Percentiles rank a stretch among this genome's conserved stretches.
Conservation (phyloP, 1,140 invertebrate species). For the Drosophila lini region DNA sequence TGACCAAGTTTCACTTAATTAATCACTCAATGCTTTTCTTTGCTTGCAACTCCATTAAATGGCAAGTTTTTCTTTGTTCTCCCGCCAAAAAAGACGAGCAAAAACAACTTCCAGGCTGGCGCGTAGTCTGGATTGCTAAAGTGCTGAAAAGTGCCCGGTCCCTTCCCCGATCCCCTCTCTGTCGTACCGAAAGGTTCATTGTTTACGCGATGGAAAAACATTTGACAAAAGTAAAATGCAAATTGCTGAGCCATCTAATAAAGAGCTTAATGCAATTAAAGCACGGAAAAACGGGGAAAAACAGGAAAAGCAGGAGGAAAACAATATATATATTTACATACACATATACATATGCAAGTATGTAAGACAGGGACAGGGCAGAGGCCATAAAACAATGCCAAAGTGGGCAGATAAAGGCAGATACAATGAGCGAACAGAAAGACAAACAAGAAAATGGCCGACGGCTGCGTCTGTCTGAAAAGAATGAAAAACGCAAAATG, state of each 20-base stretch:
- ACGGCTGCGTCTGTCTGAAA: constrained; percentile 48
- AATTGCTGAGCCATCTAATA: constrained; percentile 74
- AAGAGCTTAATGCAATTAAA: constrained; percentile 72
- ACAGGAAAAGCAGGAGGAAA: not conserved
- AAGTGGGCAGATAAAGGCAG: constrained; percentile 70
- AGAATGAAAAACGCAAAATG: constrained; percentile 62
- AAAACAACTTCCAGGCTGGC: constrained; percentile 16
- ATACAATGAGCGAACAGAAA: constrained; percentile 45
- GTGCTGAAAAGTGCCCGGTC: not conserved
- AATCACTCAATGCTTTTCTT: constrained; percentile 19
- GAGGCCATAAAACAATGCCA: constrained; percentile 69
- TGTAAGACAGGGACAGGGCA: not conserved
- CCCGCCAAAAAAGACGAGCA: constrained; percentile 1
- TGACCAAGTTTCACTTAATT: constrained; percentile 26
- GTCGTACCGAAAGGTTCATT: not conserved
- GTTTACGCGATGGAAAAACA: constrained; percentile 37
- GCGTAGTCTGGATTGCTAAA: constrained; percentile 27
- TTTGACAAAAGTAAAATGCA: constrained; percentile 63
- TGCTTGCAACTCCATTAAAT: constrained; percentile 32
- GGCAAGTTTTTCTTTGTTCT: constrained; percentile 14
- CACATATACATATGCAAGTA: not conserved
- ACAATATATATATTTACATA: not conserved
- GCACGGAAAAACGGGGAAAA: not conserved
- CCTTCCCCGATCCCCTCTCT: not conserved
- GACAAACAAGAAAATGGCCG: constrained; percentile 72